Percentiles rank a stretch among this genome's conserved stretches.
phyloP scores from a whole-genome alignment of 2,113 vertebrate genomes.

The Cavia porcellus region DNA sequence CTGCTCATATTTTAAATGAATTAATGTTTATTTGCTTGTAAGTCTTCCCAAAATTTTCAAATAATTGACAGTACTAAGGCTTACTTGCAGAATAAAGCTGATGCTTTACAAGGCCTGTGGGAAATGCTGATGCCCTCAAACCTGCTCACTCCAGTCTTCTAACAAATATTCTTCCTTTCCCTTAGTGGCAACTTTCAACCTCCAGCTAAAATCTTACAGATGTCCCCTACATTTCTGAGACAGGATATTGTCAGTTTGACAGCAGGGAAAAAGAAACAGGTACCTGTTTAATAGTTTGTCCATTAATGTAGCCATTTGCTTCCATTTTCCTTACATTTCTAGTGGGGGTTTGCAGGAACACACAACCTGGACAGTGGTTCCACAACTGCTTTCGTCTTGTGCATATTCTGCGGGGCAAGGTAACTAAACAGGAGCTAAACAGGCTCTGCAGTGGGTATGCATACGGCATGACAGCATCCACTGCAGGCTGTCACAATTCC shows the following conservation, averaged over 20 bases:
- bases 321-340: background rate
- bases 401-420: background rate
- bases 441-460: background rate
- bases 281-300: background rate
- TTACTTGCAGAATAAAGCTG: background rate
- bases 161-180: background rate
- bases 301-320: background rate
- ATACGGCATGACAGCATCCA: slow-evolving; percentile 17
- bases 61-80: background rate
- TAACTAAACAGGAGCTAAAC: background rate
- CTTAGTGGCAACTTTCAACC: background rate
- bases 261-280: background rate
- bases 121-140: background rate
- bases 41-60: background rate
- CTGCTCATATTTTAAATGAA: slow-evolving; percentile 34
- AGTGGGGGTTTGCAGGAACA: background rate
- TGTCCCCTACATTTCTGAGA: background rate
- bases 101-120: background rate
- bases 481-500: background rate
- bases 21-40: background rate
- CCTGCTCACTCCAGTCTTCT: background rate
- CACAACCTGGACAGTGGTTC: background rate
- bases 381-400: background rate
- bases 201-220: background rate
- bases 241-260: background rate